Conservation (phyloP, 2,888 invertebrate species). For the Drosophila prostipennis region DNA sequence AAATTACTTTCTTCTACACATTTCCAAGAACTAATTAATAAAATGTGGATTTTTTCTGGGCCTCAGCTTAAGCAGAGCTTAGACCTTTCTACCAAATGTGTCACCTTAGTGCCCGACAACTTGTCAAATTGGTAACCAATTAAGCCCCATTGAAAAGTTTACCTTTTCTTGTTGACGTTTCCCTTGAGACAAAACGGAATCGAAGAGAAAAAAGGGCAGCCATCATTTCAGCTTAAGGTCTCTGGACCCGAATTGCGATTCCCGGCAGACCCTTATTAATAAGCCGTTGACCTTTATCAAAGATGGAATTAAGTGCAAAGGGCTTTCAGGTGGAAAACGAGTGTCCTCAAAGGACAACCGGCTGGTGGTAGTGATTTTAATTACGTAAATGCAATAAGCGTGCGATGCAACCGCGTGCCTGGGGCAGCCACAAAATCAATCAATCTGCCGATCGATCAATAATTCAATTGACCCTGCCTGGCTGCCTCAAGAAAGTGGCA, state of each 20-base stretch:
- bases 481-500: conserved; percentile 33
- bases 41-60: not conserved
- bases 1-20: not conserved
- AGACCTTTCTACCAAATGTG: conserved; percentile 17
- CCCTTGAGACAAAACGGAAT: conserved; percentile 11
- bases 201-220: not conserved
- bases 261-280: conserved; percentile 26
- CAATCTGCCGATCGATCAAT: conserved; percentile 44
- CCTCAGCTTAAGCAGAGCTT: not conserved
- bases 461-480: conserved; percentile 29
- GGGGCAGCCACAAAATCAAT: conserved; percentile 30
- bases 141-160: conserved; percentile 21
- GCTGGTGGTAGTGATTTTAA: conserved; percentile 61
- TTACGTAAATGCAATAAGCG: conserved; percentile 58
- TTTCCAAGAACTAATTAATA: conserved; percentile 14
- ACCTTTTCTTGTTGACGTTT: conserved; percentile 18
- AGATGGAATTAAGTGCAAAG: conserved; percentile 21
- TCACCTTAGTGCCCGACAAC: conserved; percentile 22
- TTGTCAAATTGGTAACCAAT: conserved; percentile 43
- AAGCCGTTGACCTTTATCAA: conserved; percentile 40
- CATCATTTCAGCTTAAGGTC: conserved; percentile 1
- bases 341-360: conserved; percentile 40
- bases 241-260: conserved; percentile 2
- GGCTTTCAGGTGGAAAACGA: conserved; percentile 42
- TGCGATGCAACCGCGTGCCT: conserved; percentile 30